phyloP scores from a whole-genome alignment of 2,888 invertebrate genomes.

The Apodemia mormo region DNA sequence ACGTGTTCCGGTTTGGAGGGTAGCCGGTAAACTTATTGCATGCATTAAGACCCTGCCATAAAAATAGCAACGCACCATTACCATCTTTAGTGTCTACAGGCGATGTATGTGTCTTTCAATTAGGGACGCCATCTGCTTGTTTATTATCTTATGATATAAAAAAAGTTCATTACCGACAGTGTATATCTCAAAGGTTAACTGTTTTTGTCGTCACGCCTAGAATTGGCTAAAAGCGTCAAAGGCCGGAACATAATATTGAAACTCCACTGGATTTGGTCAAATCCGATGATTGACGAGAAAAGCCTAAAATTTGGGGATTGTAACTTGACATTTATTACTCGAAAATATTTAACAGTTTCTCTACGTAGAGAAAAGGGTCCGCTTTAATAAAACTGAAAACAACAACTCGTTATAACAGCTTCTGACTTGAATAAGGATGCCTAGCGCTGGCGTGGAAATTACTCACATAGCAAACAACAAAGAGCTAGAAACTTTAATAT shows the following conservation, averaged over 20 bases:
- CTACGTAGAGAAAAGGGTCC: not conserved
- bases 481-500: constrained; percentile 16
- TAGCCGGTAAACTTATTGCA: too few relatives aligned
- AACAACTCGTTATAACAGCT: not conserved
- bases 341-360: not conserved
- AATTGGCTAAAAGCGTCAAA: not conserved
- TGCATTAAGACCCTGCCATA: too few relatives aligned
- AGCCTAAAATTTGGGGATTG: not conserved
- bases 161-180: too few relatives aligned
- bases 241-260: not conserved
- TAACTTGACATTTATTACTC: not conserved
- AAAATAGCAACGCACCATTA: too few relatives aligned
- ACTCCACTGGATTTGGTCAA: not conserved
- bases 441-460: constrained; percentile 1
- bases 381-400: constrained; percentile 7
- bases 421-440: constrained; percentile 9
- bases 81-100: too few relatives aligned
- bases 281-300: constrained; percentile 12
- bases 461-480: constrained; percentile 17
- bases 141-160: too few relatives aligned
- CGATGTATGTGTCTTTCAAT: too few relatives aligned
- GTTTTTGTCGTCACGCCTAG: not conserved
- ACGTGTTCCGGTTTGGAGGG: too few relatives aligned
- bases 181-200: too few relatives aligned
- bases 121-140: too few relatives aligned